A percentile compares a stretch with the other conserved stretches of the same genome.
phyloP scores from a whole-genome alignment of 2,113 vertebrate species.

The Myodes glareolus region DNA sequence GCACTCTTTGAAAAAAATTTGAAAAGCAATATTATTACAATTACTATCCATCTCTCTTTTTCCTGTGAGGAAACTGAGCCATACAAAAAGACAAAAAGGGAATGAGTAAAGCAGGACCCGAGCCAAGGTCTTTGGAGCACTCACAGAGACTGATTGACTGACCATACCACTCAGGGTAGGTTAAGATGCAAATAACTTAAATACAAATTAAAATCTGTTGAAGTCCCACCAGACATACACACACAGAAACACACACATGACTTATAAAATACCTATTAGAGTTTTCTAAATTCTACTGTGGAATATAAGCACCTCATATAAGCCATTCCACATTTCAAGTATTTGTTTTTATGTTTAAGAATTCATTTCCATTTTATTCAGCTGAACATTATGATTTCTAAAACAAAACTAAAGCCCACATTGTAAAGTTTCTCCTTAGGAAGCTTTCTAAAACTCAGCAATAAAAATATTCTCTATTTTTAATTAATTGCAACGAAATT shows the following conservation, averaged over 20 bases:
- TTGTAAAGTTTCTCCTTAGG: background rate
- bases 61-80: background rate
- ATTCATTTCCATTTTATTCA: background rate
- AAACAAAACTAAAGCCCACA: background rate
- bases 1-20: background rate
- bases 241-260: background rate
- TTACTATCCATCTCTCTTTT: background rate
- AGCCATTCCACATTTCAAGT: no score
- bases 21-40: background rate
- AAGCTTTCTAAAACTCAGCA: background rate
- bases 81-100: background rate
- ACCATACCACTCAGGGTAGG: background rate
- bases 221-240: background rate
- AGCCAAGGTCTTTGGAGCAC: background rate
- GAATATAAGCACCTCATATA: background rate
- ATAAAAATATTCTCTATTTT: background rate
- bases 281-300: background rate
- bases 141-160: background rate
- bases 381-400: background rate
- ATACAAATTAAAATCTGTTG: background rate
- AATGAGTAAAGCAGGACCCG: background rate
- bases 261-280: background rate
- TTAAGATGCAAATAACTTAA: background rate
- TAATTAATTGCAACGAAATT: conserved; percentile 18
- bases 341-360: background rate